These are phyloP conservation scores for Bombus pyrosoma DNA, from an alignment of 1,140 invertebrate genomes.

Conservation along the genomic window DNA sequence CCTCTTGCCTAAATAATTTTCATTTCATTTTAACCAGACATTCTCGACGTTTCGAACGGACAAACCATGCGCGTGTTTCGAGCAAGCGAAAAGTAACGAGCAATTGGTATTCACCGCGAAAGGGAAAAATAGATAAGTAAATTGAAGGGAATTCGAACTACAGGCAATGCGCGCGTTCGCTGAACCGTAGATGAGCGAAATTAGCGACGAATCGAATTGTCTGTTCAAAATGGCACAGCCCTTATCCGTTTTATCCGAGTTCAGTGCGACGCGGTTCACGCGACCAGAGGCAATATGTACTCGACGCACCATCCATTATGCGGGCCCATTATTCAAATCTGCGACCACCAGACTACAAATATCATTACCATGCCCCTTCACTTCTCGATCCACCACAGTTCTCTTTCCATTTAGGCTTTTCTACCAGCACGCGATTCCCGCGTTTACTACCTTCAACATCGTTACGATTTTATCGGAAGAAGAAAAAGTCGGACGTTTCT, in stretches of 20 bases:
- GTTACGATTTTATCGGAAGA: background rate
- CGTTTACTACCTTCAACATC: constrained; percentile 45
- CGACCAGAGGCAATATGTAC: constrained; percentile 70
- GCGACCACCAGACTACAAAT: constrained; percentile 72
- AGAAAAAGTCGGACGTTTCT: background rate
- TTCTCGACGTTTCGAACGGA: background rate
- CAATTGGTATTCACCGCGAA: background rate
- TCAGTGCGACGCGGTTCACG: constrained; percentile 57
- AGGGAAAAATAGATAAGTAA: background rate
- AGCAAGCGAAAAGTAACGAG: background rate
- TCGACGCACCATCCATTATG: constrained; percentile 72
- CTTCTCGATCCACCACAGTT: background rate
- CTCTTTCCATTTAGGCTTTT: constrained; percentile 45
- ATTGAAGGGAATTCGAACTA: background rate
- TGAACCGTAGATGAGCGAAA: constrained; percentile 15
- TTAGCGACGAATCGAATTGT: constrained; percentile 36
- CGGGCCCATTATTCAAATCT: constrained; percentile 75
- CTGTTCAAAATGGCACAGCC: constrained; percentile 19
- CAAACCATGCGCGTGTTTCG: background rate
- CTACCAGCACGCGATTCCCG: constrained; percentile 62
- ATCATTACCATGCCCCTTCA: constrained; percentile 64
- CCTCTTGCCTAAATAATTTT: background rate
- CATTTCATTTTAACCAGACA: background rate
- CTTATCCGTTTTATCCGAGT: constrained; percentile 69
- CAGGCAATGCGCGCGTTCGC: background rate